phyloP scores from a whole-genome alignment of 2,797 vertebrate genomes.

The Menidia menidia region DNA sequence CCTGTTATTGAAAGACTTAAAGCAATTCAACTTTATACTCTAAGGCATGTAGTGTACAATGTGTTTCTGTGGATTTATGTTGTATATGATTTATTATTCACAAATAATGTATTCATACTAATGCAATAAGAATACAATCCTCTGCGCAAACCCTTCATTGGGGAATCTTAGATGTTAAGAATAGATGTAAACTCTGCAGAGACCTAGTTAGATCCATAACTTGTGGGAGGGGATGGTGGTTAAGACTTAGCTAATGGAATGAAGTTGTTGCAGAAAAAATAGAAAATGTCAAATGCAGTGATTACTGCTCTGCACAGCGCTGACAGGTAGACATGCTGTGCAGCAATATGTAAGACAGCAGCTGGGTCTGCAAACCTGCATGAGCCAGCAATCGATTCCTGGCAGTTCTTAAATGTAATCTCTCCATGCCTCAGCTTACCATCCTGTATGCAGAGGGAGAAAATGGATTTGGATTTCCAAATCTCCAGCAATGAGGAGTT shows the following conservation, averaged over 20 bases:
- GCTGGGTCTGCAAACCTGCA: slow-evolving; percentile 54
- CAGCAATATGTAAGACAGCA: slow-evolving; percentile 61
- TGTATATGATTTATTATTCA: too few relatives aligned
- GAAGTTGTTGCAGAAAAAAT: slow-evolving; percentile 47
- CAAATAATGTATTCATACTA: too few relatives aligned
- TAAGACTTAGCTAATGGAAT: slow-evolving; percentile 37
- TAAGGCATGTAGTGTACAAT: too few relatives aligned
- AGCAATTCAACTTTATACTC: too few relatives aligned
- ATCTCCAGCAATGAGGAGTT: background rate
- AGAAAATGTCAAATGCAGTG: slow-evolving; percentile 64
- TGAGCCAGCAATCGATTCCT: slow-evolving; percentile 58
- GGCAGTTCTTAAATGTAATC: slow-evolving; percentile 42
- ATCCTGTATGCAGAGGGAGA: slow-evolving; percentile 4
- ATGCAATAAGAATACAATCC: too few relatives aligned
- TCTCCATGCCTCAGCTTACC: slow-evolving; percentile 7
- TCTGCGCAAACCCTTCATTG: too few relatives aligned
- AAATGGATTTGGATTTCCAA: slow-evolving; percentile 11
- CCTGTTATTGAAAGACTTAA: too few relatives aligned
- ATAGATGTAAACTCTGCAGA: slow-evolving; percentile 8
- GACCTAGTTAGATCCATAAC: slow-evolving; percentile 21
- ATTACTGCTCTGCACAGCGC: slow-evolving; percentile 52
- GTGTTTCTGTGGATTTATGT: too few relatives aligned
- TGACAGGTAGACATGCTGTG: slow-evolving; percentile 59
- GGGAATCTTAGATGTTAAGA: too few relatives aligned
- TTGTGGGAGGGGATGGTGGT: slow-evolving; percentile 23